These are phyloP conservation scores for Mycteria americana DNA, from an alignment of 2,797 vertebrate genomes.

Conservation along the genomic window DNA sequence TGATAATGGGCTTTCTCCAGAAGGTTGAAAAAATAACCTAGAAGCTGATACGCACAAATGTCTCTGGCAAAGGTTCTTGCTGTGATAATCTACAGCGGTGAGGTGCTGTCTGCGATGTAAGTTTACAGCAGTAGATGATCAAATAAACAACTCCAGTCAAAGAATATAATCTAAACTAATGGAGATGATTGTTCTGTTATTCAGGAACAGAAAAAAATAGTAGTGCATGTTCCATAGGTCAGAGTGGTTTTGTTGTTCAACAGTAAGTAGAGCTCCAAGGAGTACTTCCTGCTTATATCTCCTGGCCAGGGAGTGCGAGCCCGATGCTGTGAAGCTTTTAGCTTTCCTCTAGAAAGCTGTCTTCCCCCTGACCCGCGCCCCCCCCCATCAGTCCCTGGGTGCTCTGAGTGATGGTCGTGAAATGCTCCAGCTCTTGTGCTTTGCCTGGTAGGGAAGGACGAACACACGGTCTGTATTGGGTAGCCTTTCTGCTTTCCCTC, in stretches of 20 bases:
- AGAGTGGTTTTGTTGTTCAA: not conserved
- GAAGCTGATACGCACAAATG: not conserved
- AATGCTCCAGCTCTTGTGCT: not conserved
- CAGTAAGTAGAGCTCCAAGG: not conserved
- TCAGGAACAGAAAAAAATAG: not conserved
- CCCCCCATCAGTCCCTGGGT: too few species aligned
- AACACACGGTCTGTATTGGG: rapidly evolving
- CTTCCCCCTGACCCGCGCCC: rapidly evolving
- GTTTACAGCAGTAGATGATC: not conserved
- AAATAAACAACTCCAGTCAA: not conserved
- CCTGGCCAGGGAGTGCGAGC: rapidly evolving
- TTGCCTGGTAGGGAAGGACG: not conserved
- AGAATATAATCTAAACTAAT: not conserved
- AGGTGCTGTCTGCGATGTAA: not conserved
- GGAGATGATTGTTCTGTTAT: not conserved
- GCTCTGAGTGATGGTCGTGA: not conserved
- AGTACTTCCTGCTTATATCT: not conserved
- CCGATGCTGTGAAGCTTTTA: not conserved
- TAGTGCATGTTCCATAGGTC: not conserved
- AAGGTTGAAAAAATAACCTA: not conserved
- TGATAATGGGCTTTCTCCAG: not conserved
- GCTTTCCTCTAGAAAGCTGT: not conserved
- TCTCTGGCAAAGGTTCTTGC: not conserved
- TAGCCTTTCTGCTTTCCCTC: not conserved
- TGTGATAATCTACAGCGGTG: not conserved